phyloP scores from a whole-genome alignment of 2,113 vertebrate genomes.

The Ictalurus furcatus region DNA sequence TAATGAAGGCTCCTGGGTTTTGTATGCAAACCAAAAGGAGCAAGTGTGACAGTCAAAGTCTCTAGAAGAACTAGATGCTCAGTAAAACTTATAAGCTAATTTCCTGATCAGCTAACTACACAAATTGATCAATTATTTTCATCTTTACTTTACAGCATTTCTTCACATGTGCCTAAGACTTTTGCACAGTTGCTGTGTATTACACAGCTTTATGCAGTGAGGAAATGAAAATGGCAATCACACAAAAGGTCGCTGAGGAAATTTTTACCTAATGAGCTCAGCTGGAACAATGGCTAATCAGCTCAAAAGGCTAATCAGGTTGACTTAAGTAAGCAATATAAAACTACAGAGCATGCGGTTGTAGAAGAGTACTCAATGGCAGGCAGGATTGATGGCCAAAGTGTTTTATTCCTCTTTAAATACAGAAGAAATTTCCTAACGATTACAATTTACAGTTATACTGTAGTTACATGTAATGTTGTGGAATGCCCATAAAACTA shows the following conservation, averaged over 20 bases:
- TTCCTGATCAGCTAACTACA: no score
- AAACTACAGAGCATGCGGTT: background rate
- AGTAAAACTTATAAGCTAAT: no score
- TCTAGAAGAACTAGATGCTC: no score
- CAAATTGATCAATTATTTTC: no score
- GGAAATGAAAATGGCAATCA: background rate
- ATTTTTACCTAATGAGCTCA: background rate
- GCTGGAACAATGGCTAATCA: conserved; percentile 17
- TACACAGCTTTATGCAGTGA: background rate
- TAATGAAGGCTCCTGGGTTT: no score
- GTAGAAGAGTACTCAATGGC: background rate
- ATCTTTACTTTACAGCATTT: no score
- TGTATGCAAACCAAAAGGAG: no score
- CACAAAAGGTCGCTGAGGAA: background rate
- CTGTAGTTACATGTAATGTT: background rate
- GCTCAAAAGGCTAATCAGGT: conserved; percentile 24
- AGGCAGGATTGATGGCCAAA: background rate
- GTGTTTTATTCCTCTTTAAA: background rate
- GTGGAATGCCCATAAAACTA: background rate
- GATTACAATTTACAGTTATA: background rate
- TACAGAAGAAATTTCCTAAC: background rate
- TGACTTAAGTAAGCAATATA: background rate
- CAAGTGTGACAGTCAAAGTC: no score
- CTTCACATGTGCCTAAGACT: no score
- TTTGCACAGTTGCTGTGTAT: background rate